Evolutionary conservation across 2,888 invertebrate species (phyloP).

Genomic region (Caprella mutica): DNA sequence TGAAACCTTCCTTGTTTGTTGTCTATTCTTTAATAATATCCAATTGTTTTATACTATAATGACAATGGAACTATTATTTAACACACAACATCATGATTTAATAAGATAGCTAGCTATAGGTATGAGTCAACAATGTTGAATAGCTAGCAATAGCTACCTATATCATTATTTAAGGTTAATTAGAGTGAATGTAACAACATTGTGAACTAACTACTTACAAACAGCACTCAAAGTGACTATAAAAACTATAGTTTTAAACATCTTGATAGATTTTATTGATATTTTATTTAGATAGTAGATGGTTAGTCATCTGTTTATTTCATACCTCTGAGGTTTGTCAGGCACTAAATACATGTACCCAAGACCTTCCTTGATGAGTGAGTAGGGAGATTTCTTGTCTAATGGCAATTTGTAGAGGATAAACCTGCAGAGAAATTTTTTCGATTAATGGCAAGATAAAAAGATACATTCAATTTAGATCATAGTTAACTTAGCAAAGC

Average conservation of each 20-base stretch:
- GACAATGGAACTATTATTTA: too few relatives aligned
- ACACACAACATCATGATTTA: too few relatives aligned
- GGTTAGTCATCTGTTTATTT: not conserved
- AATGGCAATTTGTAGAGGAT: slow-evolving; percentile 33
- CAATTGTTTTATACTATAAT: too few relatives aligned
- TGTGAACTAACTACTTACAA: too few relatives aligned
- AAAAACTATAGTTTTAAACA: not conserved
- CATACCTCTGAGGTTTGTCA: slow-evolving; percentile 22
- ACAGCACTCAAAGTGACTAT: not conserved
- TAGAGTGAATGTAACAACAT: too few relatives aligned
- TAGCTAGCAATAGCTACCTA: not conserved
- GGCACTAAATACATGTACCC: slow-evolving; percentile 32
- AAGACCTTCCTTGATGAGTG: slow-evolving; percentile 23
- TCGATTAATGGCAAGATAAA: not conserved
- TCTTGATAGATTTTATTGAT: not conserved
- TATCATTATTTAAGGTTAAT: not conserved
- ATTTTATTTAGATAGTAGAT: too few relatives aligned
- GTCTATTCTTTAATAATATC: too few relatives aligned
- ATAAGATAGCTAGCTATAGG: too few relatives aligned
- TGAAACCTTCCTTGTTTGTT: too few relatives aligned
- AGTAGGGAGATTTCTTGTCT: slow-evolving; percentile 12
- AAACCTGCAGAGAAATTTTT: slow-evolving; percentile 20
- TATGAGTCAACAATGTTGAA: too few relatives aligned
- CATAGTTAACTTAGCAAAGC: not conserved
- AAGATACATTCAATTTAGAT: not conserved